Conservation (phyloP, 2,797 vertebrate genomes). For the Cirrhinus molitorella region DNA sequence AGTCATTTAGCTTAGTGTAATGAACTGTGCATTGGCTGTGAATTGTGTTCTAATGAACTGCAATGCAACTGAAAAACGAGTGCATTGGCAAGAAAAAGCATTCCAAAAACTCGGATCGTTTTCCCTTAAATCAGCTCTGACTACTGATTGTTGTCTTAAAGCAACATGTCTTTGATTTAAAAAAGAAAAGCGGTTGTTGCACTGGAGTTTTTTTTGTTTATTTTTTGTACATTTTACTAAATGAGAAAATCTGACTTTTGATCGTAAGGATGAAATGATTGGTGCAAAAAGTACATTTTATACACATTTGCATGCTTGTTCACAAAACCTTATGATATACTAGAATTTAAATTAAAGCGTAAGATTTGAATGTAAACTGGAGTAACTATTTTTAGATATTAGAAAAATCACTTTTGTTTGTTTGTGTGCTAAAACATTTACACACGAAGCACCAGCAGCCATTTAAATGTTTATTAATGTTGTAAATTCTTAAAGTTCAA, state of each 20-base stretch:
- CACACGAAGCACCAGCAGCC: conserved; percentile 59
- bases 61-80: conserved; percentile 12
- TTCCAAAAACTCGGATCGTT: conserved; percentile 2
- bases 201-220: background rate
- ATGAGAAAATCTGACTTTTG: background rate
- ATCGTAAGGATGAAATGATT: background rate
- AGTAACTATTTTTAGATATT: conserved; percentile 32
- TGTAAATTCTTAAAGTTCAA: conserved; percentile 33
- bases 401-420: background rate
- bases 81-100: conserved; percentile 20
- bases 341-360: conserved; percentile 3
- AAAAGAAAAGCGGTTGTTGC: background rate
- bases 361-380: conserved; percentile 50
- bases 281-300: conserved; percentile 6
- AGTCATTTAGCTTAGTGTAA: conserved; percentile 55
- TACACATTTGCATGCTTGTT: conserved; percentile 39
- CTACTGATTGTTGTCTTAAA: conserved; percentile 21
- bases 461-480: conserved; percentile 51
- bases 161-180: conserved; percentile 18
- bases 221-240: conserved; percentile 19
- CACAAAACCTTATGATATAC: background rate
- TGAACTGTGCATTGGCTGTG: conserved; percentile 48
- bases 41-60: conserved; percentile 39
- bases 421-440: conserved; percentile 29
- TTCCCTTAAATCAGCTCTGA: conserved; percentile 2